Evolutionary conservation across 2,797 vertebrate species (phyloP).

Genomic region (Calcarius lapponicus): DNA sequence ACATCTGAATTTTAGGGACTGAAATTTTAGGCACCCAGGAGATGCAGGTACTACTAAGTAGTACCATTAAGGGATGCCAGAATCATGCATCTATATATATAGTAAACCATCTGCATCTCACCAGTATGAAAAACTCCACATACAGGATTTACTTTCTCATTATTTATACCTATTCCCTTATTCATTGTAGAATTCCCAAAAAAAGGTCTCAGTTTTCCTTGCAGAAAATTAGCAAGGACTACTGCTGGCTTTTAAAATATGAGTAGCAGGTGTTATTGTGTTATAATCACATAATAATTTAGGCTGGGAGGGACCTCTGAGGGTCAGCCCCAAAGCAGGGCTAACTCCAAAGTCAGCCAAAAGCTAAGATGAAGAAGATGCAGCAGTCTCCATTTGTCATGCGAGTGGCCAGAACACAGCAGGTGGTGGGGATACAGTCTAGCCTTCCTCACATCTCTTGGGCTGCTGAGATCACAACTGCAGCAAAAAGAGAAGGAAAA

Average conservation of each 20-base stretch:
- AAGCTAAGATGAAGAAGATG: neutral
- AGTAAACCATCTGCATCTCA: neutral
- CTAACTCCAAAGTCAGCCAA: neutral
- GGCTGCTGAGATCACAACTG: fast-evolving
- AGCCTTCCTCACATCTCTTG: neutral
- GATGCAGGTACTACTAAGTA: neutral
- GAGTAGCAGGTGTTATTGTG: neutral
- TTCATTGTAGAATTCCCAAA: neutral
- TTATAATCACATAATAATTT: neutral
- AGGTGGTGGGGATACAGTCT: neutral
- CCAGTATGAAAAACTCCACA: neutral
- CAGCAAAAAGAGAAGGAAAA: neutral
- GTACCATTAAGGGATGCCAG: neutral
- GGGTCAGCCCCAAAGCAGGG: neutral
- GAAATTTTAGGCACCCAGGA: neutral
- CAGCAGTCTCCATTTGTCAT: neutral
- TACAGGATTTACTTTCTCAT: neutral
- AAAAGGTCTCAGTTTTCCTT: neutral
- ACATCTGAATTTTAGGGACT: neutral
- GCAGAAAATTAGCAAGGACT: neutral
- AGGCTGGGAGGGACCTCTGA: neutral
- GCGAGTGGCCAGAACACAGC: neutral
- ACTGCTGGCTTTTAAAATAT: neutral
- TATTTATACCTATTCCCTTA: neutral
- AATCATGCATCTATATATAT: neutral